phyloP scores from a whole-genome alignment of 2,888 invertebrate species.

The Operophtera brumata region DNA sequence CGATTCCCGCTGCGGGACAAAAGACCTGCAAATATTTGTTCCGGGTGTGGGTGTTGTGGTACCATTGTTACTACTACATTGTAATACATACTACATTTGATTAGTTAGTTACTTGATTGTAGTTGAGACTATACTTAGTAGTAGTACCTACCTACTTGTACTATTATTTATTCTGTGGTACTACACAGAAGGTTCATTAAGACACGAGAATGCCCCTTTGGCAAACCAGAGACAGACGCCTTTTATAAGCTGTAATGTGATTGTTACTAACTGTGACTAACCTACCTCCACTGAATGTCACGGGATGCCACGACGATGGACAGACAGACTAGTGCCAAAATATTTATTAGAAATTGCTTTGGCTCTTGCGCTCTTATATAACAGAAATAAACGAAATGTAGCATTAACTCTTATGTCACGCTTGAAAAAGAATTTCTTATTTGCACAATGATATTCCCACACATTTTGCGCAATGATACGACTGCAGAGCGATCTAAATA shows the following conservation, averaged over 20 bases:
- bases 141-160: no score
- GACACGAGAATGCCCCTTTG: no score
- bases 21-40: no score
- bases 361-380: conserved; percentile 34
- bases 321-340: conserved; percentile 40
- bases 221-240: not conserved
- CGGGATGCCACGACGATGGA: conserved; percentile 35
- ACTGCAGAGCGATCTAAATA: no score
- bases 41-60: no score
- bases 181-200: no score
- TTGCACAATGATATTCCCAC: not conserved
- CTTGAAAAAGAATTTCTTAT: not conserved
- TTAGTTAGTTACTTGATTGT: no score
- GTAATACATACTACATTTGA: no score
- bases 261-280: not conserved
- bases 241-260: conserved; percentile 38
- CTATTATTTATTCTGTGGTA: no score
- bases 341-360: conserved; percentile 32
- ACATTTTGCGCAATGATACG: not conserved
- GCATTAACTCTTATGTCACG: not conserved
- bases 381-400: not conserved
- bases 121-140: no score
- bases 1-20: no score
- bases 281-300: conserved; percentile 43
- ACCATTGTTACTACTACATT: no score